Evolutionary conservation across 2,888 invertebrate species (phyloP), one percentile per base, ranked within the genome.

Genomic region (Spatulosminthurus flaviceps): DNA sequence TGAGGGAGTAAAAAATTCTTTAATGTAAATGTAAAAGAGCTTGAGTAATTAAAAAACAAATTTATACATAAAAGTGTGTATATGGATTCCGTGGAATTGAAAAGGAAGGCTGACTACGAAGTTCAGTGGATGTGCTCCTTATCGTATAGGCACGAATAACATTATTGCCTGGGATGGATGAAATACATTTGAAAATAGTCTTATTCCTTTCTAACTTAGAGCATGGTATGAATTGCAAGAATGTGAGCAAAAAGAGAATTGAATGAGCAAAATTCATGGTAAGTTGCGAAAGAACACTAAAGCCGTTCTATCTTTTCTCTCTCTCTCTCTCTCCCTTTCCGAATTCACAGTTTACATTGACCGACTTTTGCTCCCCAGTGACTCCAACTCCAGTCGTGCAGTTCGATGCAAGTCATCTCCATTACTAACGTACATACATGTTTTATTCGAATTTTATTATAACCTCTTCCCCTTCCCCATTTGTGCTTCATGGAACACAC

Each of bases 291-390:
- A 51, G 5, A 51, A 51, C n/a, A 51, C 51, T 19, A 19, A 51
- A 19, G 51, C 16, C 16, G 13, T 41, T 5, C 29, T 69, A 11
- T 69, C 9, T 34, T 70, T 43, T 43, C 43, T 42, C 70, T 21
- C 9, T 41, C 71, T n/a, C 71, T 41, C 41, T 41, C 16, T 34
- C 29, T 9, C n/a, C n/a, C n/a, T n/a, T n/a, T 16, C 28, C 1
- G n/a, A 26, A 28, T 67, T 28, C 28, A 28, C 67, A 64, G 24
- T 64, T 64, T 64, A 64, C 64, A 24, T 64, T 64, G 24, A 24
- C 64, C 64, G 51, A 16, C 51, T 51, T 51, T 4, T 51, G n/a
- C n/a, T 51, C 51, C 51, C 51, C 16, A 51, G 51, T 51, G 51
- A n/a, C 51, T 51, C n/a, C 51, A 51, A 51, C 51, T 51, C 51